These are phyloP conservation scores for Etheostoma spectabile DNA, from an alignment of 2,113 vertebrate genomes.

Conservation along the genomic window DNA sequence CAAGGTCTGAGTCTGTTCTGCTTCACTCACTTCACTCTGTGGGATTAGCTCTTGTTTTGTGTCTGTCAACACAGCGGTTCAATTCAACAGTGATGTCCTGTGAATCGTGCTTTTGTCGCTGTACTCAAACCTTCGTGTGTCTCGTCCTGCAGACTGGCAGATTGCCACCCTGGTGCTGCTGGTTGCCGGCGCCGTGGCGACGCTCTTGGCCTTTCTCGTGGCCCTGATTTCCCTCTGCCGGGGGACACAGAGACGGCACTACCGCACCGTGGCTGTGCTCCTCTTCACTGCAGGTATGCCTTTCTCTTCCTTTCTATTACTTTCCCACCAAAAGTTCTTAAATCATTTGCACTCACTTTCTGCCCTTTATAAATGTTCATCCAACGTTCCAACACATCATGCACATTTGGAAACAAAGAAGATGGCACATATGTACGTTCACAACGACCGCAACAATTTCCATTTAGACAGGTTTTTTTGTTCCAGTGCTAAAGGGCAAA, in stretches of 20 bases:
- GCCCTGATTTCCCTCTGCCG: constrained; percentile 85
- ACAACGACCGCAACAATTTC: constrained; percentile 54
- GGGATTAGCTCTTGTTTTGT: constrained; percentile 56
- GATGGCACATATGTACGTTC: not conserved
- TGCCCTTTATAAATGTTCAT: not conserved
- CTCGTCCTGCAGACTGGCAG: constrained; percentile 86
- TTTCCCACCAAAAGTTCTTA: not conserved
- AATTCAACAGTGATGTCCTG: constrained; percentile 35
- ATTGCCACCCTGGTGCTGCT: constrained; percentile 86
- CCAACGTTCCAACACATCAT: not conserved
- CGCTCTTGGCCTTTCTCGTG: constrained; percentile 84
- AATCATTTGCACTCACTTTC: not conserved
- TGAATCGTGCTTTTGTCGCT: constrained; percentile 54
- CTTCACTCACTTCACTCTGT: constrained; percentile 27
- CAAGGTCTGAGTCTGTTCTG: constrained; percentile 1
- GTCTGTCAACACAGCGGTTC: constrained; percentile 68
- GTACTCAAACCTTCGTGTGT: constrained; percentile 60
- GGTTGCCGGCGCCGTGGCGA: constrained; percentile 79
- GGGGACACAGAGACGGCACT: constrained; percentile 82
- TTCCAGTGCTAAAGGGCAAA: constrained; percentile 38
- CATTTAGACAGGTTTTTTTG: constrained; percentile 25
- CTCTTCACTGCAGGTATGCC: constrained; percentile 86
- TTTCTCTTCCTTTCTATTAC: not conserved
- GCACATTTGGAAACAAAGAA: constrained; percentile 13
- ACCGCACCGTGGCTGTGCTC: constrained; percentile 83